Percentiles rank a stretch among this genome's conserved stretches.
These are phyloP conservation scores for Hafferia zeledoni DNA, from an alignment of 2,797 vertebrate species.

Conservation along the genomic window DNA sequence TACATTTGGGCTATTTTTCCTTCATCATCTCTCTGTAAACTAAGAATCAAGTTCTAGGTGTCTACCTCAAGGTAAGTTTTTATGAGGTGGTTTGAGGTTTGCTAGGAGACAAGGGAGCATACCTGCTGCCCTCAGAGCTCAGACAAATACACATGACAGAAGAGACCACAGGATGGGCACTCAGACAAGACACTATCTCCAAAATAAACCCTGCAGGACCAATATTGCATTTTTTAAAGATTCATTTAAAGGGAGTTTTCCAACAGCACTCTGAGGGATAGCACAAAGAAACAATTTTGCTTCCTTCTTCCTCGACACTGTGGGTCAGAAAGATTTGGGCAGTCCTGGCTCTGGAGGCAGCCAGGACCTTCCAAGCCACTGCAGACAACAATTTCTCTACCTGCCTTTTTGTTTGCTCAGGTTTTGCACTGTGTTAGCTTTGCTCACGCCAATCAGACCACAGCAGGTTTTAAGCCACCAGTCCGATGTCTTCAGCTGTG, in stretches of 20 bases:
- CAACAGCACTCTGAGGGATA: background rate
- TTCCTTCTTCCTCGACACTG: background rate
- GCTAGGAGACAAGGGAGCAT: background rate
- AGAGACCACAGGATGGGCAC: background rate
- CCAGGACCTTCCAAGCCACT: background rate
- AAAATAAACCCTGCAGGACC: background rate
- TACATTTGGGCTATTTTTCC: background rate
- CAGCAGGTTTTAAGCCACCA: background rate
- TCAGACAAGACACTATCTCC: background rate
- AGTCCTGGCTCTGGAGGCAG: background rate
- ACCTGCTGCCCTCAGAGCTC: rapidly evolving
- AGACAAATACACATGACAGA: rapidly evolving
- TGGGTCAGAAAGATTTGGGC: background rate
- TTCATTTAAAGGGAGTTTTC: background rate
- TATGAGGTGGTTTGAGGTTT: background rate
- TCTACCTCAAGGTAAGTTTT: background rate
- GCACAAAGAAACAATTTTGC: background rate
- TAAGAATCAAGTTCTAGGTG: background rate
- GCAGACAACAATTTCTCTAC: background rate
- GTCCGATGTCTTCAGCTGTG: constrained; percentile 24
- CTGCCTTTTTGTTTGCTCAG: background rate
- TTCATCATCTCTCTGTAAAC: background rate
- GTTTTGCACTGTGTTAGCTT: background rate
- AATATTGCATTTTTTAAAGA: background rate
- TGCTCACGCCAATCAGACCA: background rate